These are phyloP conservation scores for Taxidea taxus DNA, from an alignment of 2,113 vertebrate genomes.

Conservation along the genomic window DNA sequence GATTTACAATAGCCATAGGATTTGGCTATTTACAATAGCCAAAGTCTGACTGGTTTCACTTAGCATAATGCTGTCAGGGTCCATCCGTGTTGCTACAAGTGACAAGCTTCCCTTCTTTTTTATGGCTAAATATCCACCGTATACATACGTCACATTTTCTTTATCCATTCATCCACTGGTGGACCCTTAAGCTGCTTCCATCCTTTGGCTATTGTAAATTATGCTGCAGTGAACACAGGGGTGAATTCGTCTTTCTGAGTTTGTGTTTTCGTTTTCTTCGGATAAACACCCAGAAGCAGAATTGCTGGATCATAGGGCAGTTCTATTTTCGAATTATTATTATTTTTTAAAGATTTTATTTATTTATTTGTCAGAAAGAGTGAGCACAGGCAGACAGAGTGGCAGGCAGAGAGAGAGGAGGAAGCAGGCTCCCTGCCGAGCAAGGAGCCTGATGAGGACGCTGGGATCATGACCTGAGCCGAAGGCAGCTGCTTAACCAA, in stretches of 20 bases:
- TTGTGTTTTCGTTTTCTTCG: not conserved
- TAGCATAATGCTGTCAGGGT: not conserved
- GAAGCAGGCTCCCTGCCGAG: too few relatives aligned
- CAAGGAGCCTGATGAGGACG: too few relatives aligned
- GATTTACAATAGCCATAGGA: too few relatives aligned
- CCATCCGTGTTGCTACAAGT: not conserved
- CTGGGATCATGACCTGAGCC: too few relatives aligned
- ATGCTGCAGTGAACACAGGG: not conserved
- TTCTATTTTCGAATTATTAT: not conserved
- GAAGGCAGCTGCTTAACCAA: too few relatives aligned
- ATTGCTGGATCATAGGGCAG: not conserved
- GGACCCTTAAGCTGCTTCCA: not conserved
- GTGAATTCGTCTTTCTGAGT: not conserved
- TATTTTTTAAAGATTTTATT: too few relatives aligned
- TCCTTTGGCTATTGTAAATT: not conserved
- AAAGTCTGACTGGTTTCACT: not conserved
- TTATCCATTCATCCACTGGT: not conserved
- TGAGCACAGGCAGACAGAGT: too few relatives aligned
- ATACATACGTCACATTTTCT: not conserved
- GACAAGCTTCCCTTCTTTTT: not conserved
- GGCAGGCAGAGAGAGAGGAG: too few relatives aligned
- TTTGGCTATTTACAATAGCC: too few relatives aligned
- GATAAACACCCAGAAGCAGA: not conserved
- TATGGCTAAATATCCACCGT: not conserved
- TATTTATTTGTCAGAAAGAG: too few relatives aligned